A percentile compares a stretch with the other conserved stretches of the same genome.
Conservation (phyloP, 2,888 invertebrate species). For the Drosophila pullipes region DNA sequence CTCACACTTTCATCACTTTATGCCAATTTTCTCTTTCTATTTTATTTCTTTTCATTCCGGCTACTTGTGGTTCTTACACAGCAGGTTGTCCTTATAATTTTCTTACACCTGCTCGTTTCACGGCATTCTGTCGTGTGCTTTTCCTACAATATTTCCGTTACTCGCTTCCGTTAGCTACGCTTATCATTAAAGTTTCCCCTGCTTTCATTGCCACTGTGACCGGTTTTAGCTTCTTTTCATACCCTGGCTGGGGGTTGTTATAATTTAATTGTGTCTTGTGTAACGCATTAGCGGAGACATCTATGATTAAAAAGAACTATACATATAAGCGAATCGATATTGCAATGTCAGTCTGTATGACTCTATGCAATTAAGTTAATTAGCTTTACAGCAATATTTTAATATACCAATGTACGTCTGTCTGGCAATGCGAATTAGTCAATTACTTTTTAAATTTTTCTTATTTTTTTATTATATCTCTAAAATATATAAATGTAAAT, state of each 20-base stretch:
- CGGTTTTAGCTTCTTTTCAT: neutral
- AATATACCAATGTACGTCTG: neutral
- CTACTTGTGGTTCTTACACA: slow-evolving; percentile 16
- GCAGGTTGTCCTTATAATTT: slow-evolving; percentile 50
- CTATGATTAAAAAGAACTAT: neutral
- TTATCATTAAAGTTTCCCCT: slow-evolving; percentile 72
- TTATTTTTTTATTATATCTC: neutral
- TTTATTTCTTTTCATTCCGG: neutral
- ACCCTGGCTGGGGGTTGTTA: neutral
- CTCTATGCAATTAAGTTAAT: neutral
- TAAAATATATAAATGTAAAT: neutral
- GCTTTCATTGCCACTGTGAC: neutral
- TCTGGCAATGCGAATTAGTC: too few relatives aligned
- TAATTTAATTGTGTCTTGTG: neutral
- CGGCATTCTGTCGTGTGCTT: slow-evolving; percentile 22
- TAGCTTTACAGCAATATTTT: neutral
- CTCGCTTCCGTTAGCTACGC: slow-evolving; percentile 41
- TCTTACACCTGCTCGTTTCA: slow-evolving; percentile 40
- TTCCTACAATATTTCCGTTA: slow-evolving; percentile 49
- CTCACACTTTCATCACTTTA: slow-evolving; percentile 14
- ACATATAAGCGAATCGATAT: neutral
- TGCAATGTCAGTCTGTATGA: neutral
- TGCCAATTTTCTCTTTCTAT: neutral
- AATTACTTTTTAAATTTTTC: too few relatives aligned
- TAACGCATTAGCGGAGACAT: neutral